phyloP scores from a whole-genome alignment of 2,888 invertebrate species.

The Agrochola lota region DNA sequence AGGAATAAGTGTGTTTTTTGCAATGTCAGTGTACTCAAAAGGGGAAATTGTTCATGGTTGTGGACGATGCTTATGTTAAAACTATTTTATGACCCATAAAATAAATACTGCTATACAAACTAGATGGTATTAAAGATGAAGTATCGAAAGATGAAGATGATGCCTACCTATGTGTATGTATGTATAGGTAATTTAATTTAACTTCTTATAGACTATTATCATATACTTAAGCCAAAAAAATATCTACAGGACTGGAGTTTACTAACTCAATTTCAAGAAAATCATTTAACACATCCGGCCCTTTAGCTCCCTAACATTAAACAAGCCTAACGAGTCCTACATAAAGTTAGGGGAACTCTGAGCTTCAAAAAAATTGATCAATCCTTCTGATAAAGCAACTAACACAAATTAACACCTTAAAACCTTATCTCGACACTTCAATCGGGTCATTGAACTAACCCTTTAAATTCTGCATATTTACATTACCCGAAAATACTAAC shows the following conservation, averaged over 20 bases:
- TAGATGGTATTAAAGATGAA: background rate
- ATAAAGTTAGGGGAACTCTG: conserved; percentile 23
- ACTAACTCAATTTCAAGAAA: conserved; percentile 12
- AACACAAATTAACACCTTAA: conserved; percentile 74
- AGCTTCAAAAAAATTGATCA: conserved; percentile 50
- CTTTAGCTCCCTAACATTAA: conserved; percentile 14
- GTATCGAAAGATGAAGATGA: background rate
- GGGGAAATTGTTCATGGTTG: conserved; percentile 55
- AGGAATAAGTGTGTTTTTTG: conserved; percentile 57
- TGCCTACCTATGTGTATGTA: too few species aligned
- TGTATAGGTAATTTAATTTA: too few species aligned
- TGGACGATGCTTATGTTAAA: conserved; percentile 39
- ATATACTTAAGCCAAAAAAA: background rate
- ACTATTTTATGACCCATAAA: conserved; percentile 47
- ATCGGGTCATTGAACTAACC: conserved; percentile 75
- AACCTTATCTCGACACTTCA: conserved; percentile 67
- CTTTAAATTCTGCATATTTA: conserved; percentile 60
- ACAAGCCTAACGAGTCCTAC: conserved; percentile 30
- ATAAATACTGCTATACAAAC: conserved; percentile 29
- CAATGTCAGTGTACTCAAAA: conserved; percentile 36
- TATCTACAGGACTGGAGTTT: conserved; percentile 1
- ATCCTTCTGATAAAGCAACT: conserved; percentile 54
- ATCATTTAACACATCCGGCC: conserved; percentile 38
- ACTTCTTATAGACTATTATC: too few species aligned
- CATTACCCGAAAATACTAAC: conserved; percentile 46